phyloP scores from a whole-genome alignment of 2,113 vertebrate genomes.

The Xiphorhynchus elegans region DNA sequence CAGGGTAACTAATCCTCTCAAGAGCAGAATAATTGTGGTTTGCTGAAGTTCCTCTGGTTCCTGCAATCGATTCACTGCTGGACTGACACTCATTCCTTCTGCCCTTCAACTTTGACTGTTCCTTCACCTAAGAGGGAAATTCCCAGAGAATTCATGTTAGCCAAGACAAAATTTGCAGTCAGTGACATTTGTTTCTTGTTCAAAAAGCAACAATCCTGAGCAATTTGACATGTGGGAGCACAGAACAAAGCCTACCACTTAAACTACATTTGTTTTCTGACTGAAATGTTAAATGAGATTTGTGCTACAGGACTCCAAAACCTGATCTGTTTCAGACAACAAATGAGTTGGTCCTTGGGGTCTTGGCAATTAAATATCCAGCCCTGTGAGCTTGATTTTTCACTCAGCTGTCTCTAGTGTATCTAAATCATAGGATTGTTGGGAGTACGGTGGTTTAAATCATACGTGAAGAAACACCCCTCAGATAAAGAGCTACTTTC shows the following conservation, averaged over 20 bases:
- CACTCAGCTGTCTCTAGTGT: not conserved
- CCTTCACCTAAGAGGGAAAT: slow-evolving; percentile 2
- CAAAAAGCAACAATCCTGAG: not conserved
- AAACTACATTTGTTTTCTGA: not conserved
- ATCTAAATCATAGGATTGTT: not conserved
- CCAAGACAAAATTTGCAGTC: not conserved
- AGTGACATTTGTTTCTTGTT: not conserved
- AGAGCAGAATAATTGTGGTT: not conserved
- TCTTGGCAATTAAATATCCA: not conserved
- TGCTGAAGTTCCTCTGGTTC: not conserved
- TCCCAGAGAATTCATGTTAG: not conserved
- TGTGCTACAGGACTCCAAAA: not conserved
- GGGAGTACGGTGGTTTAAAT: not conserved
- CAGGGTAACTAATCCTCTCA: not conserved
- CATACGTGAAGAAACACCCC: not conserved
- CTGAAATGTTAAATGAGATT: not conserved
- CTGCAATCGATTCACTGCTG: not conserved
- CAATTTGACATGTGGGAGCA: not conserved
- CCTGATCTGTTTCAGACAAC: not conserved
- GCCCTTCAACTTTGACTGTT: not conserved
- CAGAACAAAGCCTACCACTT: not conserved
- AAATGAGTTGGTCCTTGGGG: not conserved
- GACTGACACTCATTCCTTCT: not conserved
- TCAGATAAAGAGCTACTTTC: not conserved
- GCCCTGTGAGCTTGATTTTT: not conserved